Evolutionary conservation across 2,888 invertebrate species (phyloP), one percentile per base, ranked within the genome.

Genomic region (Sipha maydis): DNA sequence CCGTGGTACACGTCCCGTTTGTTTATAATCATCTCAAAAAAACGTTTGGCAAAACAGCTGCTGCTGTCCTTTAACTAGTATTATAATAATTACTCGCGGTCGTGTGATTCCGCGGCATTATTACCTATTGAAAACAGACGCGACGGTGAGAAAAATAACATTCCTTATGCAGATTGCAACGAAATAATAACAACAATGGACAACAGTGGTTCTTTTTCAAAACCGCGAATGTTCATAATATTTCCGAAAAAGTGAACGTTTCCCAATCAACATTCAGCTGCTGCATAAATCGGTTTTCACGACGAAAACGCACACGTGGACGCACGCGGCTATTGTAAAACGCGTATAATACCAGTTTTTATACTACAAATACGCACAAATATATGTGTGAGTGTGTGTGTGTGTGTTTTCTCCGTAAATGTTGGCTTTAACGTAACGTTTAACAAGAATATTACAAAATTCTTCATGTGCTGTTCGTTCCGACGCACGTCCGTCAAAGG

Each of bases 381-480:
- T 3, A 7, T 17, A 8, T 17, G 54, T 25, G 61, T 25, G 25
- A 3, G 38, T 54, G 17, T 54, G 17, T 17, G 54, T 17, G 54
- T 25, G 61, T 25, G 25, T 61, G 54, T 34, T 56, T 78, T 54
- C 31, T 31, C 31, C 56, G 48, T 34, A 56, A 67, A 80, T 80
- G 67, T 67, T 41, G 48, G 28, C 31, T 83, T 69, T 48, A 31
- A 54, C 48, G 31, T 71, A 71, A n/a, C n/a, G n/a, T n/a, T n/a
- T n/a, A 83, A 83, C 71, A 48, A 71, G 71, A 83, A 83, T 83
- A 83, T 83, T 83, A 76, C 67, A 21, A 28, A 61, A 77, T 85
- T 77, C 41, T 17, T 28, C 11, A 25, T 76, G 21, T 85, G 76
- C 48, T 41, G 76, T 7, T 2, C 61, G 61, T 67, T 7, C 61